Evolutionary conservation across 2,113 vertebrate genomes (phyloP).

Genomic region (Paracanthobrama guichenoti): DNA sequence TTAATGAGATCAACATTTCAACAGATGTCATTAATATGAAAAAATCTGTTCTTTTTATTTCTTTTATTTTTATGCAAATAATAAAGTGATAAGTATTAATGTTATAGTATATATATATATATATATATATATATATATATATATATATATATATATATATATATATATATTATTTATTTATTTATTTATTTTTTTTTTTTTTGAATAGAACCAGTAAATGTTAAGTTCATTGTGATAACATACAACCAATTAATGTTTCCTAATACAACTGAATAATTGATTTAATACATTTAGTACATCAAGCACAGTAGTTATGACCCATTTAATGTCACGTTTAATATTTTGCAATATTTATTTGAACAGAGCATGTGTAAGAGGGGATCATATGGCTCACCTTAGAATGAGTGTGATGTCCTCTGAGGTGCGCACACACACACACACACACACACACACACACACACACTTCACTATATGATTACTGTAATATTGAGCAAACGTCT

Average conservation of each 20-base stretch:
- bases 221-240: neutral
- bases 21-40: no score
- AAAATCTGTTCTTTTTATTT: no score
- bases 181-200: neutral
- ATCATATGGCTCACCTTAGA: constrained; percentile 23
- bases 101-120: no score
- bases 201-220: neutral
- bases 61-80: no score
- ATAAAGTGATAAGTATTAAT: no score
- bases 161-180: no score
- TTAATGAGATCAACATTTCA: no score
- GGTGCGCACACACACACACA: constrained; percentile 11
- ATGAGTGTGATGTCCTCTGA: constrained; percentile 2
- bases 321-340: neutral
- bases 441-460: neutral
- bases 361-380: neutral
- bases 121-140: no score
- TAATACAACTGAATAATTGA: no score
- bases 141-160: no score
- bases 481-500: neutral
- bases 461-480: neutral
- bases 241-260: neutral
- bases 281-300: neutral
- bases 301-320: neutral
- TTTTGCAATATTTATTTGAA: neutral